Evolutionary conservation across 2,888 invertebrate genomes (phyloP).

Genomic region (Sinhomidia bicolor): DNA sequence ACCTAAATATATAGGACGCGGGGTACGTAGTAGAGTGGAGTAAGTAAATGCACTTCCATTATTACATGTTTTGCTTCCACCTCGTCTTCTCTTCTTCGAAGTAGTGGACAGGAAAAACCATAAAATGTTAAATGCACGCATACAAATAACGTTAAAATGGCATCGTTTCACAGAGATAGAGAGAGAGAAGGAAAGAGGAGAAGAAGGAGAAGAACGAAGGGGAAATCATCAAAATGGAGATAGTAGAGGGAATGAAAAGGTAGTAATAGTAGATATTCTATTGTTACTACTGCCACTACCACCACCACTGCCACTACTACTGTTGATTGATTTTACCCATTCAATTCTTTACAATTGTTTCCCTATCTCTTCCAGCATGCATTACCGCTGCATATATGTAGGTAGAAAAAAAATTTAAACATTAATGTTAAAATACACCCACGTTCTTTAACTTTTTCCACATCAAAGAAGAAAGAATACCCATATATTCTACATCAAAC

Average conservation of each 20-base stretch:
- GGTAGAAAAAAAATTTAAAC: too few species aligned
- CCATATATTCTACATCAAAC: too few species aligned
- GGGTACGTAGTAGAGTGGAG: background rate
- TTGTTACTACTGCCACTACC: background rate
- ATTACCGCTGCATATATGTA: too few species aligned
- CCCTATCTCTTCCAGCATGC: background rate
- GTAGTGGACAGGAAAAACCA: background rate
- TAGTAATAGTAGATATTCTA: background rate
- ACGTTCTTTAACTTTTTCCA: background rate
- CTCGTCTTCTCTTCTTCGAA: background rate
- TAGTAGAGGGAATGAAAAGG: background rate
- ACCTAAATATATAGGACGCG: too few species aligned
- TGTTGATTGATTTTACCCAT: conserved; percentile 45
- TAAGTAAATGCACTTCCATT: background rate
- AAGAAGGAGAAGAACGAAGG: too few species aligned
- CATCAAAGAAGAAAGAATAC: background rate
- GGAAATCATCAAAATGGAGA: conserved; percentile 5
- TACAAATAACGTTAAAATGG: background rate
- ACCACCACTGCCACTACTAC: background rate
- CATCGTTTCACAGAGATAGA: background rate
- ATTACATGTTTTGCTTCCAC: background rate
- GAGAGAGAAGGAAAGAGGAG: background rate
- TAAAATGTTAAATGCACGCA: conserved; percentile 25
- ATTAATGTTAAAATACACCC: background rate
- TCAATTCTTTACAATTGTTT: conserved; percentile 46